Evolutionary conservation across 2,888 invertebrate genomes (phyloP), one percentile per base, ranked within the genome.

Genomic region (Cheilosia vulpina): DNA sequence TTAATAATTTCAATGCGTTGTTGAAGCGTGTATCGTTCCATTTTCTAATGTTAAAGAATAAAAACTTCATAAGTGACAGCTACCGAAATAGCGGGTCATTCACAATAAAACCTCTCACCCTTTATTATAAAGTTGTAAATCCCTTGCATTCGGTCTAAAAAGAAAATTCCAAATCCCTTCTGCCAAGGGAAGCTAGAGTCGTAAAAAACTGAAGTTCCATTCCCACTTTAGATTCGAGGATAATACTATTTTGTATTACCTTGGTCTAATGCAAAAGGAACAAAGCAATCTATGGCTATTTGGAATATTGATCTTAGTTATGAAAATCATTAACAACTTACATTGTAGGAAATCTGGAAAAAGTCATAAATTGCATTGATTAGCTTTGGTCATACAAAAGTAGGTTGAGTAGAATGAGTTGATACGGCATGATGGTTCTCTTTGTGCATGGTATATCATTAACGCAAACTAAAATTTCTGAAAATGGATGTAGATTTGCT

Each of bases 261-360:
- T 17, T 1, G 4, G 4, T n/a, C 17, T n/a, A 17, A 45, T 17
- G 9, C n/a, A 45, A 47, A 17, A 47, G 4, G 13, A 50, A 13
- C 50, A 13, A 50, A 50, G 19, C 50, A 50, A 50, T 21, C 50
- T 50, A 50, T 9, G 2, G 4, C 17, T 11, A 9, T 13, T 19
- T 50, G 21, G 2, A 65, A 65, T 38, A 38, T 50, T 34, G 41
- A 34, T 65, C 53, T 66, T 21, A 17, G 24, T 34, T 15, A 41
- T 24, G 15, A 45, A 62, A 62, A 60, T 9, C 24, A 62, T 24
- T 19, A 66, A 27, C 50, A 43, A 85, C 85, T 85, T 85, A 85
- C 85, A 85, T 85, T 85, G 21, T 7, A 85, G 80, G 69, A 85
- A 85, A 85, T 85, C 85, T 85, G 85, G 52, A 85, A 85, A 78